Evolutionary conservation across 1,140 invertebrate species (phyloP), one percentile per base, ranked within the genome.

Genomic region (Daktulosphaira vitifoliae): DNA sequence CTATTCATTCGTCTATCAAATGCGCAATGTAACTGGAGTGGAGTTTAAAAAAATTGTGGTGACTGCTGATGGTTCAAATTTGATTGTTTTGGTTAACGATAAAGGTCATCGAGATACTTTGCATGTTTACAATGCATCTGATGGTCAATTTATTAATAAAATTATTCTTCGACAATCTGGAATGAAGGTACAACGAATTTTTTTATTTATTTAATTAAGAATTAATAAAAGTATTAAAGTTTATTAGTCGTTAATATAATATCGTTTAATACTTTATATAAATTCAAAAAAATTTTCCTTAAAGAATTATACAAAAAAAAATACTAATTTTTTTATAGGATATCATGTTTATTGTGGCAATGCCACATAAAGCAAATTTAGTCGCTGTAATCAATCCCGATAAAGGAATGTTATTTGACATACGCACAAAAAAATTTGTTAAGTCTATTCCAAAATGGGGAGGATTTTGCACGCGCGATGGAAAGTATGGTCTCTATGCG

Each of bases 401-500:
- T 69, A 96, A 94, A 75, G 90, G 89, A 22, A 90, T 84, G 66
- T 84, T 91, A 52, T 77, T 91, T 69, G 89, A 92, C 71, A 88
- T 91, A 39, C 86, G 85, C 71, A 85, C 80, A 15, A 90, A 89
- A 69, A 85, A 87, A 72, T 82, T 86, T 68, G 78, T 89, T 46
- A 79, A 88, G 70, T 85, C 81, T 20, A 79, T 91, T 53, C 83
- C 86, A 1, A 88, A 88, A 72, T 92, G 89, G 89, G 85, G 85
- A 68, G 88, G 89, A 22, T 84, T 82, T 65, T 87, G 89, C 62
- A 91, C 89, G 1, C 81, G 81, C 68, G 89, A 92, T 76, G 89
- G 90, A n/a, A 91, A 91, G 74, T 86, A 86, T 65, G 96, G 95
- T 0, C 78, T 99, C 0, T 95, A 91, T 72, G 94, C 95, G 0